Evolutionary conservation across 2,113 vertebrate species (phyloP).

Genomic region (Tor tambroides): DNA sequence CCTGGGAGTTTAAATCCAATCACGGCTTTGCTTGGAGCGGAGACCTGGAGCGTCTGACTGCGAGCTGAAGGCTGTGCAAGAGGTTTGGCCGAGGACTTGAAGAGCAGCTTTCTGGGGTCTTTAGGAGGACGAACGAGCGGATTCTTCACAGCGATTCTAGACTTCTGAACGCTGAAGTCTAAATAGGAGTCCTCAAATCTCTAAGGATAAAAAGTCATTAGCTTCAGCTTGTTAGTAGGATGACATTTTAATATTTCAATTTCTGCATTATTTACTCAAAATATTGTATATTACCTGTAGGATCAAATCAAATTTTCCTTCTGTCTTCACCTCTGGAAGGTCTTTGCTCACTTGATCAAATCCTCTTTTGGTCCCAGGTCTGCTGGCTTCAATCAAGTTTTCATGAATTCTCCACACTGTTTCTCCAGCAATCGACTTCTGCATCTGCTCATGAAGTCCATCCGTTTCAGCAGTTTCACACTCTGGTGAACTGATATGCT

Average conservation of each 20-base stretch:
- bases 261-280: background rate
- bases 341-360: conserved; percentile 24
- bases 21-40: conserved; percentile 60
- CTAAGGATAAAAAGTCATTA: background rate
- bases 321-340: background rate
- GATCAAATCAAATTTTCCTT: background rate
- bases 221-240: no score
- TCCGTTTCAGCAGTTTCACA: background rate
- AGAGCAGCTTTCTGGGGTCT: conserved; percentile 71
- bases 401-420: background rate
- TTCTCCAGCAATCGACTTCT: conserved; percentile 1
- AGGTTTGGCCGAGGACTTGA: conserved; percentile 69
- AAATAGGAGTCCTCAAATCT: conserved; percentile 53
- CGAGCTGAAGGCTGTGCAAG: background rate
- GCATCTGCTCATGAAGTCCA: background rate
- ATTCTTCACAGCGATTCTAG: conserved; percentile 74
- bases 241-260: background rate
- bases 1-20: conserved; percentile 77
- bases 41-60: conserved; percentile 37
- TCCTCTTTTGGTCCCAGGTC: conserved; percentile 34
- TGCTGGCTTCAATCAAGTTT: background rate
- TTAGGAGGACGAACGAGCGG: conserved; percentile 69
- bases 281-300: conserved; percentile 20
- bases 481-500: background rate
- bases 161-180: conserved; percentile 72